Evolutionary conservation across 2,888 invertebrate genomes (phyloP).

Genomic region (Chirona hameri): DNA sequence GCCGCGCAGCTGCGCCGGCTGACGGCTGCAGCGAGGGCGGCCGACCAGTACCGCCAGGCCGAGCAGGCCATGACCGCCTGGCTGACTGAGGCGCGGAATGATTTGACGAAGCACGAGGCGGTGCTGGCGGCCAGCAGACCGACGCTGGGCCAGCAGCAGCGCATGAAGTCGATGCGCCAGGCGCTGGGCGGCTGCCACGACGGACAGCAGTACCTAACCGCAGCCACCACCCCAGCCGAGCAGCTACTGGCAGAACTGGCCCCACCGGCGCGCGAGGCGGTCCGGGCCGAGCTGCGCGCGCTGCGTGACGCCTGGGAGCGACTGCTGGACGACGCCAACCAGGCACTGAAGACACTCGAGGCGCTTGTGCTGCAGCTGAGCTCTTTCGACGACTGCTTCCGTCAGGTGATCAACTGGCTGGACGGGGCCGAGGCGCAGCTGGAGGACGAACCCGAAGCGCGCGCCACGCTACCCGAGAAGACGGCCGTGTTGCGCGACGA

Average conservation of each 20-base stretch:
- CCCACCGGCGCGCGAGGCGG: conserved; percentile 78
- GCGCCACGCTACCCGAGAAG: conserved; percentile 80
- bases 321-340: conserved; percentile 76
- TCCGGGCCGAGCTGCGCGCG: conserved; percentile 74
- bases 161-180: conserved; percentile 66
- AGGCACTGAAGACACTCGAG: conserved; percentile 80
- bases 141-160: conserved; percentile 60
- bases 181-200: conserved; percentile 60
- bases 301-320: conserved; percentile 79
- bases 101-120: neutral
- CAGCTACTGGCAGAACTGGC: conserved; percentile 79
- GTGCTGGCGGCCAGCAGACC: neutral
- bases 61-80: neutral
- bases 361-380: conserved; percentile 83
- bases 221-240: conserved; percentile 81
- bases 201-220: conserved; percentile 72
- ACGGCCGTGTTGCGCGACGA: conserved; percentile 78
- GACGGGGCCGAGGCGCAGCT: conserved; percentile 71
- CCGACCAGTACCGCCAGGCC: neutral
- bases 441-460: conserved; percentile 64
- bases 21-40: neutral
- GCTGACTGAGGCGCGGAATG: neutral
- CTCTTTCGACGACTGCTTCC: conserved; percentile 87
- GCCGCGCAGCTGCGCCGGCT: neutral
- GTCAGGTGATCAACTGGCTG: conserved; percentile 81